Conservation (phyloP, 2,113 vertebrate genomes). For the Antennarius striatus region DNA sequence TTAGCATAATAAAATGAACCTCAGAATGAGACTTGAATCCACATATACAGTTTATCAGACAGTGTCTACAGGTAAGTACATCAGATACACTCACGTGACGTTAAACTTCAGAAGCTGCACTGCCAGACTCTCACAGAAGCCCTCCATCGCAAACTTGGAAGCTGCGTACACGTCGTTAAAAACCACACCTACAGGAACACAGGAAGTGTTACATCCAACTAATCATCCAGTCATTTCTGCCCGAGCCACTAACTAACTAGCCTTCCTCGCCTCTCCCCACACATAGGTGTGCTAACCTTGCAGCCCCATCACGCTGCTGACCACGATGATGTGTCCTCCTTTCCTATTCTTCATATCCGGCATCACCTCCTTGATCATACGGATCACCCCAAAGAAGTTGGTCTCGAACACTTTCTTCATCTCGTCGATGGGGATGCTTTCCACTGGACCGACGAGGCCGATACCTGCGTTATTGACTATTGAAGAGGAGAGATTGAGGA, state of each 20-base stretch:
- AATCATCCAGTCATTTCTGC: slow-evolving; percentile 13
- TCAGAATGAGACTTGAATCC: neutral
- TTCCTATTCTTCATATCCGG: slow-evolving; percentile 79
- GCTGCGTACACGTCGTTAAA: slow-evolving; percentile 80
- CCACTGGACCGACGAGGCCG: slow-evolving; percentile 78
- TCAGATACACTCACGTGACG: slow-evolving; percentile 70
- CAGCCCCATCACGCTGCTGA: slow-evolving; percentile 82
- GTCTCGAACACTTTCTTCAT: slow-evolving; percentile 82
- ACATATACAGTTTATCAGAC: neutral
- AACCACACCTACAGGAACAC: slow-evolving; percentile 67
- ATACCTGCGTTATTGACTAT: slow-evolving; percentile 81
- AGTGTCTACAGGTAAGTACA: neutral
- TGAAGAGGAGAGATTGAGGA: neutral
- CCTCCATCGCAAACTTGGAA: slow-evolving; percentile 82
- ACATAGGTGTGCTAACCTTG: slow-evolving; percentile 62
- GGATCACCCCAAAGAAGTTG: slow-evolving; percentile 78
- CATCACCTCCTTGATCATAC: slow-evolving; percentile 82
- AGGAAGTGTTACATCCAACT: neutral
- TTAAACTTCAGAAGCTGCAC: slow-evolving; percentile 78
- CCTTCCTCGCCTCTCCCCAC: neutral
- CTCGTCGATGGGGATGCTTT: slow-evolving; percentile 78
- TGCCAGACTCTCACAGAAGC: slow-evolving; percentile 80
- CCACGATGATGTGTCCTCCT: slow-evolving; percentile 77
- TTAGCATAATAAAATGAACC: too few species aligned
- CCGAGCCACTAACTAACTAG: neutral